These are phyloP conservation scores for Sanderia malayensis DNA, from an alignment of 30 jellyfish, hydroid and myxozoan species.

Conservation along the genomic window DNA sequence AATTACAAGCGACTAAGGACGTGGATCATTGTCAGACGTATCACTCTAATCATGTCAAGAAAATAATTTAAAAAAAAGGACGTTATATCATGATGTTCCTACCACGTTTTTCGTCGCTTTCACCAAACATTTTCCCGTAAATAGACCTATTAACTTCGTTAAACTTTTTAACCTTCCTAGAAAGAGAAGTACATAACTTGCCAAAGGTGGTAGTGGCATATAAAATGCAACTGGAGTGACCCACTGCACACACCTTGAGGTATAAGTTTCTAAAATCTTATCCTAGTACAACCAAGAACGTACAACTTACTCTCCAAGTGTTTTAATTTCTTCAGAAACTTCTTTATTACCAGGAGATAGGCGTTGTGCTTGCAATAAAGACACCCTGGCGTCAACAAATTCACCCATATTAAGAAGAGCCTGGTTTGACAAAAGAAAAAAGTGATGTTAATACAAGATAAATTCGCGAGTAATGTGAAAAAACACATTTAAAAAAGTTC, in stretches of 20 bases:
- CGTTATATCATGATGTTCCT: too few relatives aligned
- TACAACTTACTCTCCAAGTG: slow-evolving; percentile 47
- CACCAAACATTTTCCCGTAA: not conserved
- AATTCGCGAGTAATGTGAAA: not conserved
- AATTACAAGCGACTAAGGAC: too few relatives aligned
- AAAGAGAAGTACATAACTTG: not conserved
- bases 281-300: too few relatives aligned
- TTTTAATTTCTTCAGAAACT: slow-evolving; percentile 53
- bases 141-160: not conserved
- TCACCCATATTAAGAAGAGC: slow-evolving; percentile 56
- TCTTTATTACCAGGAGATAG: slow-evolving; percentile 66
- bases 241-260: too few relatives aligned
- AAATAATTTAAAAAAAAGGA: too few relatives aligned
- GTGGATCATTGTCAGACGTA: too few relatives aligned
- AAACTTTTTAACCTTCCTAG: not conserved
- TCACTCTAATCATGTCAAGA: too few relatives aligned
- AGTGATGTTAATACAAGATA: not conserved
- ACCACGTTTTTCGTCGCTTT: not conserved
- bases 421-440: too few relatives aligned
- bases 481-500: not conserved
- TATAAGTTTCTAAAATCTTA: too few relatives aligned
- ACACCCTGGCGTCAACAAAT: slow-evolving; percentile 51
- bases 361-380: slow-evolving; percentile 52
- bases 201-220: too few relatives aligned
- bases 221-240: too few relatives aligned